Evolutionary conservation across 2,113 vertebrate genomes (phyloP), one percentile per base, ranked within the genome.

Genomic region (Noctilio leporinus): DNA sequence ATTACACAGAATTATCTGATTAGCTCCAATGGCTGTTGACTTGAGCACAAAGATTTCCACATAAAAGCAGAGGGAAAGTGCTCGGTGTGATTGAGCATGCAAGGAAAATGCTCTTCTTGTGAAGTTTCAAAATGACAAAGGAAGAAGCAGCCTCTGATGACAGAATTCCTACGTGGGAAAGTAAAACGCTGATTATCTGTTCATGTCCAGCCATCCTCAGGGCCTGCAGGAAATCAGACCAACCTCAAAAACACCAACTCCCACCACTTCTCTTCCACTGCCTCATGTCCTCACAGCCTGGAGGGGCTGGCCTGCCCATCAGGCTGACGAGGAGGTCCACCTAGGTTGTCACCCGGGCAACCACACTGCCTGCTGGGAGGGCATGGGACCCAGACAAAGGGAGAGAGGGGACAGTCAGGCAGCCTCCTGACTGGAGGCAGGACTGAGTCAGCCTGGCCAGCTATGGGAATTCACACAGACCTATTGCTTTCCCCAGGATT

Each of bases 141-240:
- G 45, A 47, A 95, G 77, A 15, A 11, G 28, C 87, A 11, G 35
- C 45, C 55, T 88, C 92, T 78, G 92, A 83, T 93, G 88, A 91
- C 28, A 45, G 75, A 72, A 94, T 64, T 92, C 62, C 81, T 95
- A 94, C 92, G 80, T 93, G 38, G 64, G 59, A 67, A 86, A 94
- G 65, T 40, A 43, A 81, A 92, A 94, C 92, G 96, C 96, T 88
- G 95, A 92, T 94, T 92, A 80, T 89, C 91, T 97, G 73, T 95
- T 95, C 80, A 92, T 88, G 84, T 30, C 76, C 65, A 64, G 77
- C 73, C 64, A 59, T 65, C 24, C 67, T 40, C 10, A 7, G 95
- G 47, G 30, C 93, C 86, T 83, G 43, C 73, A 85, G 91, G 51
- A 95, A 72, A 95, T 89, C 84, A 95, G 87, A 26, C 43, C 10